Evolutionary conservation across 37 sponge, comb jelly and placozoan species (phyloP).

Genomic region (Halichondria panicea): DNA sequence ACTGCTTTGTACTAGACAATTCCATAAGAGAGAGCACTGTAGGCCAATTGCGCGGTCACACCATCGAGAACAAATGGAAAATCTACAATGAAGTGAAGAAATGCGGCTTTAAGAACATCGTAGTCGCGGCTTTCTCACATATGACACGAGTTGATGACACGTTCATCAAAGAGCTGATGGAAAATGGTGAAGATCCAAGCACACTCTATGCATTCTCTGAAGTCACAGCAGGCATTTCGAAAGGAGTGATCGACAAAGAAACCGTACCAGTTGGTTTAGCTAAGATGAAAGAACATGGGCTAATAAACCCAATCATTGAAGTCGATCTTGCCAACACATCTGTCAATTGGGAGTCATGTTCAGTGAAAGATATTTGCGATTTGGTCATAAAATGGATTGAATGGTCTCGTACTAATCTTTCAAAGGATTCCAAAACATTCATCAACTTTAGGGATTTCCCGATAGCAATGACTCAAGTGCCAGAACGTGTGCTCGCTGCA

Average conservation of each 20-base stretch:
- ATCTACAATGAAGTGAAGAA: slow-evolving; percentile 74
- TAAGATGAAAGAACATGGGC: slow-evolving; percentile 72
- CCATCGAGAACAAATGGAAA: slow-evolving; percentile 70
- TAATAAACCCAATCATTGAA: slow-evolving; percentile 72
- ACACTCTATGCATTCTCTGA: slow-evolving; percentile 75
- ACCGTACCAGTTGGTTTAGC: slow-evolving; percentile 50
- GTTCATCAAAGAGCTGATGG: slow-evolving; percentile 60
- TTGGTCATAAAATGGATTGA: slow-evolving; percentile 58
- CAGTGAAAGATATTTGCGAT: slow-evolving; percentile 55
- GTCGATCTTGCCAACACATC: slow-evolving; percentile 46
- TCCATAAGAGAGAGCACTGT: slow-evolving; percentile 93
- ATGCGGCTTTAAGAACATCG: slow-evolving; percentile 71
- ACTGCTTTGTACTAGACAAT: slow-evolving; percentile 85
- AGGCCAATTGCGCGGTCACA: slow-evolving; percentile 84
- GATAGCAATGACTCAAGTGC: slow-evolving; percentile 49
- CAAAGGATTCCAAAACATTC: slow-evolving; percentile 45
- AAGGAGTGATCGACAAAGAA: slow-evolving; percentile 52
- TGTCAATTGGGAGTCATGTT: slow-evolving; percentile 56
- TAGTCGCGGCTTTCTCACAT: slow-evolving; percentile 79
- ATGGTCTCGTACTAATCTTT: slow-evolving; percentile 43
- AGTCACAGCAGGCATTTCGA: slow-evolving; percentile 38
- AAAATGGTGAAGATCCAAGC: slow-evolving; percentile 57
- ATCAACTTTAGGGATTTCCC: slow-evolving; percentile 83
- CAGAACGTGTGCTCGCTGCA: slow-evolving; percentile 60
- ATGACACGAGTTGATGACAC: slow-evolving; percentile 78